These are phyloP conservation scores for Acropternis orthonyx DNA, from an alignment of 2,797 vertebrate species.

Conservation along the genomic window DNA sequence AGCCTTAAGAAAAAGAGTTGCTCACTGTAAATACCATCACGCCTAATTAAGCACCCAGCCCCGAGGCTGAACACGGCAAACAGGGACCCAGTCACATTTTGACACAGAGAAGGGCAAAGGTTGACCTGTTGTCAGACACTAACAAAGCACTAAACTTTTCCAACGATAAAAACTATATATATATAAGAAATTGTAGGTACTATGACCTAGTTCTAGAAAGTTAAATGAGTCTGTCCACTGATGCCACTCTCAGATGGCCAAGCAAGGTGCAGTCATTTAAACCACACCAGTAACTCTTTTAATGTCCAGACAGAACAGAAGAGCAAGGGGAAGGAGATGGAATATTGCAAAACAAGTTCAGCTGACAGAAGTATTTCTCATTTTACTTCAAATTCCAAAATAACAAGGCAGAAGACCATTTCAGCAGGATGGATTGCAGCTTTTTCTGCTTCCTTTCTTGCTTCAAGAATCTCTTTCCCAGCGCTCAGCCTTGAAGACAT, in stretches of 20 bases:
- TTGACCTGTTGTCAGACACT: neutral
- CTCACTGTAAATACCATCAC: neutral
- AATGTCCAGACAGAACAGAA: neutral
- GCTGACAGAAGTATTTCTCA: neutral
- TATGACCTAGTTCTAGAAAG: neutral
- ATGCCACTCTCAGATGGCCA: neutral
- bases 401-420: neutral
- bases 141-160: neutral
- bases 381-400: neutral
- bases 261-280: neutral
- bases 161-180: neutral
- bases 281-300: neutral
- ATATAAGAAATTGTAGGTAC: neutral
- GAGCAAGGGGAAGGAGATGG: neutral
- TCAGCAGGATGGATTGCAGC: neutral
- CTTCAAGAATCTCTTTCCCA: neutral
- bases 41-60: neutral
- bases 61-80: neutral
- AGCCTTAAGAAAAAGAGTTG: neutral
- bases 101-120: neutral
- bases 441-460: neutral
- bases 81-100: neutral
- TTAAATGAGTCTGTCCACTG: neutral
- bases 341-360: neutral
- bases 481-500: neutral